These are phyloP conservation scores for Sesia bembeciformis DNA, from an alignment of 2,888 invertebrate genomes.

Conservation along the genomic window DNA sequence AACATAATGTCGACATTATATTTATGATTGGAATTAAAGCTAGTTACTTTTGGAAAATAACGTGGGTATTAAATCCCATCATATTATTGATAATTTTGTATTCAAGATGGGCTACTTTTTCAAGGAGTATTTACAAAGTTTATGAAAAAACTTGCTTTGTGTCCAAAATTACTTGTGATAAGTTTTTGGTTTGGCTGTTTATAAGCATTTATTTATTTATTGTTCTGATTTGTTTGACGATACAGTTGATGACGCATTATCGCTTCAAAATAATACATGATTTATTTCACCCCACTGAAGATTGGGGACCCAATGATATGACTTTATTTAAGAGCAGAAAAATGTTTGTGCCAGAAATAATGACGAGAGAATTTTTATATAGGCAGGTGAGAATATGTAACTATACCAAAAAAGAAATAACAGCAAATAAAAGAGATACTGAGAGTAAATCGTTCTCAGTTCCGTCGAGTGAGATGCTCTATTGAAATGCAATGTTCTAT, in stretches of 20 bases:
- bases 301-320: constrained; percentile 53
- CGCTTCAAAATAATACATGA: constrained; percentile 13
- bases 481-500: background rate
- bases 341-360: constrained; percentile 66
- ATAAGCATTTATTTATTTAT: constrained; percentile 31
- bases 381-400: constrained; percentile 57
- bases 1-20: constrained; percentile 53
- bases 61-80: constrained; percentile 48
- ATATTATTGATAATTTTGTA: constrained; percentile 25
- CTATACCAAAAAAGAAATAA: constrained; percentile 22
- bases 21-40: constrained; percentile 65
- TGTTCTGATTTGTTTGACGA: constrained; percentile 26
- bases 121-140: constrained; percentile 16
- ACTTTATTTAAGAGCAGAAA: constrained; percentile 51
- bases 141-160: constrained; percentile 24
- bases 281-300: constrained; percentile 26
- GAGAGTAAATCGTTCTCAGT: background rate
- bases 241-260: constrained; percentile 25
- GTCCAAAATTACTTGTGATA: constrained; percentile 15
- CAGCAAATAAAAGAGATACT: constrained; percentile 2
- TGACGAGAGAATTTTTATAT: constrained; percentile 66
- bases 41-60: constrained; percentile 47
- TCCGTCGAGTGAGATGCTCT: background rate
- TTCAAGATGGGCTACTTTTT: constrained; percentile 18
- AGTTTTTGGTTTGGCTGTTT: constrained; percentile 29